phyloP scores from a whole-genome alignment of 2,797 vertebrate species.

The Oreochromis grahami region DNA sequence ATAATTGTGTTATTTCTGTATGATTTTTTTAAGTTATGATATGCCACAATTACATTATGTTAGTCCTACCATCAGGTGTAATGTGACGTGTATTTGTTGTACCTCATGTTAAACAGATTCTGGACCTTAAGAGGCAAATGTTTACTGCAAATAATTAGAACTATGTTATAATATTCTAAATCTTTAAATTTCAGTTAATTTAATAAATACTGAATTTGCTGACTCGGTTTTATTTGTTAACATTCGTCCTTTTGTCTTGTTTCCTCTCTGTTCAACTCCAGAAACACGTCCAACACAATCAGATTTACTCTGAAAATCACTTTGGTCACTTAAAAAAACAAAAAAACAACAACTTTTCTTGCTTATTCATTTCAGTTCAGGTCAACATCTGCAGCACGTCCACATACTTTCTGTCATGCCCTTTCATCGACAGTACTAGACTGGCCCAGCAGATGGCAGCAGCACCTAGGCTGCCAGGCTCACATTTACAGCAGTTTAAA shows the following conservation, averaged over 20 bases:
- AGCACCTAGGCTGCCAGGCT: not conserved
- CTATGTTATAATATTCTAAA: not conserved
- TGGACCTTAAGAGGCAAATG: not conserved
- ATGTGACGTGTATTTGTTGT: not conserved
- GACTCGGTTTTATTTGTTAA: not conserved
- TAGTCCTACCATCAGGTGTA: not conserved
- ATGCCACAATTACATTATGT: not conserved
- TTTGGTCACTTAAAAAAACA: not conserved
- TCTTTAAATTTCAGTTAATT: not conserved
- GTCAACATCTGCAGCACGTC: not conserved
- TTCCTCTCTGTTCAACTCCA: not conserved
- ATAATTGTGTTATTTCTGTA: not conserved
- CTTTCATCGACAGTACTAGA: not conserved
- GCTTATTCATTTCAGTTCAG: not conserved
- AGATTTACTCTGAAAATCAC: not conserved
- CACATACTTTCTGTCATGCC: not conserved
- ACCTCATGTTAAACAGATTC: not conserved
- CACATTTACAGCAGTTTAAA: not conserved
- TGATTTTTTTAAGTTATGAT: not conserved
- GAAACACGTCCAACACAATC: not conserved
- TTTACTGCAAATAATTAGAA: not conserved
- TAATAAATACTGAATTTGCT: not conserved
- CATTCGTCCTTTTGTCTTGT: not conserved
- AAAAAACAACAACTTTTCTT: not conserved
- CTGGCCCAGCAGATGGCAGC: slow-evolving; percentile 36